Evolutionary conservation across 2,888 invertebrate species (phyloP).

Genomic region (Drosophila mulleri): DNA sequence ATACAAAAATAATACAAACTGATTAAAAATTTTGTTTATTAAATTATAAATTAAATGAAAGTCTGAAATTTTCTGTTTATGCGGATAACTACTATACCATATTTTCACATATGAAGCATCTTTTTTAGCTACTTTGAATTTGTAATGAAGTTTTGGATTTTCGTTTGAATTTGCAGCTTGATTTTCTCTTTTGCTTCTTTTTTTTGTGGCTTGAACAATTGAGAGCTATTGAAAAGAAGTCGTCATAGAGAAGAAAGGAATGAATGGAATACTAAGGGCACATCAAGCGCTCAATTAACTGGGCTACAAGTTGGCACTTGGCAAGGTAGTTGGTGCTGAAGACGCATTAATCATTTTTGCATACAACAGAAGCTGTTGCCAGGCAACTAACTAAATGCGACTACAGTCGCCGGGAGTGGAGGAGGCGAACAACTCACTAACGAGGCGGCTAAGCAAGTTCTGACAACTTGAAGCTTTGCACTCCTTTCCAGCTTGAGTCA

Average conservation of each 20-base stretch:
- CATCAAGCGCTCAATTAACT: slow-evolving; percentile 68
- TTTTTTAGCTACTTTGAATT: neutral
- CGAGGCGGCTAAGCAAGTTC: slow-evolving; percentile 67
- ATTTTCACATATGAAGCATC: no score
- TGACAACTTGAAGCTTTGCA: slow-evolving; percentile 60
- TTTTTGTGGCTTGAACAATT: slow-evolving; percentile 37
- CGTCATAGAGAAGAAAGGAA: slow-evolving; percentile 31
- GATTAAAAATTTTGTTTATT: no score
- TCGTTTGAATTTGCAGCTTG: slow-evolving; percentile 13
- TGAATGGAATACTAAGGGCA: slow-evolving; percentile 32
- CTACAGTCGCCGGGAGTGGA: slow-evolving; percentile 6
- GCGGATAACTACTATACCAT: neutral
- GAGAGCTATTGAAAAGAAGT: slow-evolving; percentile 58
- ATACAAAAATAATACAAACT: no score
- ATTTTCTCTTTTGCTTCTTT: slow-evolving; percentile 25
- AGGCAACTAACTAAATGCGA: slow-evolving; percentile 23
- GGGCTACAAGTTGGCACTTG: slow-evolving; percentile 51
- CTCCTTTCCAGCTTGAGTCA: slow-evolving; percentile 25
- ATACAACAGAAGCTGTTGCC: slow-evolving; percentile 64
- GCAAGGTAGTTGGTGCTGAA: slow-evolving; percentile 28
- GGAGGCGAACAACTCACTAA: slow-evolving; percentile 49
- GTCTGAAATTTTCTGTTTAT: neutral
- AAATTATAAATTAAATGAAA: neutral
- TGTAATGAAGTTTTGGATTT: slow-evolving; percentile 56
- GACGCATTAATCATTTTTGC: slow-evolving; percentile 73